These are phyloP conservation scores for Exaiptasia diaphana DNA, from an alignment of 64 coral and sea anemone genomes.

Conservation along the genomic window DNA sequence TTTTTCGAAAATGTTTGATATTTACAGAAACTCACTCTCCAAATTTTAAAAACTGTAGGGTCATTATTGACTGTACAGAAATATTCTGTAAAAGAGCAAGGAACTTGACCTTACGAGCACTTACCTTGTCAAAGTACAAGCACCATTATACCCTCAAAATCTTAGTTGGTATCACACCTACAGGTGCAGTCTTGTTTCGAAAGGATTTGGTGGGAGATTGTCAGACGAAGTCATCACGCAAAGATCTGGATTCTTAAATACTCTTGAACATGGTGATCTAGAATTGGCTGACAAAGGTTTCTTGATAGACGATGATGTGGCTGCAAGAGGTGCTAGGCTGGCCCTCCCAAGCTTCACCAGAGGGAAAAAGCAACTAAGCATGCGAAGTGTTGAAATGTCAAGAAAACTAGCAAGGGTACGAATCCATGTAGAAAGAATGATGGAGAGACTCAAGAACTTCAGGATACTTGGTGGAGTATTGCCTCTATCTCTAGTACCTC, in stretches of 20 bases:
- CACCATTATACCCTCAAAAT: conserved; percentile 3
- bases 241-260: conserved; percentile 9
- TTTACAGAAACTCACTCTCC: too few species aligned
- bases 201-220: background rate
- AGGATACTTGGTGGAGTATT: background rate
- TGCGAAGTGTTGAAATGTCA: conserved; percentile 5
- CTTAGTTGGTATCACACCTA: conserved; percentile 7
- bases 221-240: conserved; percentile 30
- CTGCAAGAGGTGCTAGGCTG: background rate
- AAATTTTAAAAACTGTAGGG: background rate
- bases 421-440: conserved; percentile 32
- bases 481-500: background rate
- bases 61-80: conserved; percentile 3
- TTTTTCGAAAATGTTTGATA: too few species aligned
- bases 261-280: conserved; percentile 1
- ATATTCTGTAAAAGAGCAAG: conserved; percentile 8
- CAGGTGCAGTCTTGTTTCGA: conserved; percentile 8
- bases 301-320: background rate
- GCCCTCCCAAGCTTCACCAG: background rate
- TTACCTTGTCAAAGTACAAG: conserved; percentile 13
- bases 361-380: conserved; percentile 12
- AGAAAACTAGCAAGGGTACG: conserved; percentile 16
- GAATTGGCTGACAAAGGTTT: conserved; percentile 23
- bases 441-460: conserved; percentile 37
- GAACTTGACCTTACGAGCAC: background rate